These are phyloP conservation scores for Cyclophora albipunctata DNA, from an alignment of 2,888 invertebrate species.

Conservation along the genomic window DNA sequence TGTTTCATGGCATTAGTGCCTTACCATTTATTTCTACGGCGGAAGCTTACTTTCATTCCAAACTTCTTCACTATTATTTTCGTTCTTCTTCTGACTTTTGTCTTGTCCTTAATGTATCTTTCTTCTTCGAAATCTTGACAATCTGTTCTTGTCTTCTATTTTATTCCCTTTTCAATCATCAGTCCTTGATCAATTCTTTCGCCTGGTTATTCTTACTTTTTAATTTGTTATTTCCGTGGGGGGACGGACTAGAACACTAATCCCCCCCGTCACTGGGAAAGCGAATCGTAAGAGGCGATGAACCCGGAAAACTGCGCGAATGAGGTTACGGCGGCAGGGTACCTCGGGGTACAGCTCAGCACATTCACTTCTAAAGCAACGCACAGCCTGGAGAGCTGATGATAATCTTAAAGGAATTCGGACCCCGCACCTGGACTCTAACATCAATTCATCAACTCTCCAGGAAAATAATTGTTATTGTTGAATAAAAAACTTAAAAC, in stretches of 20 bases:
- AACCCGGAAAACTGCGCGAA: slow-evolving; percentile 2
- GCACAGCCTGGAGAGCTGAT: too few species aligned
- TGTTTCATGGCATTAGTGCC: too few species aligned
- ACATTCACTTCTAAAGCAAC: too few species aligned
- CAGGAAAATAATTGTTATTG: too few species aligned
- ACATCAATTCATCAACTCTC: too few species aligned
- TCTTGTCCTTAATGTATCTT: background rate
- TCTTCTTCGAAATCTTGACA: background rate
- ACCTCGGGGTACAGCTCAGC: too few species aligned
- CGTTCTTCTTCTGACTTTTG: background rate
- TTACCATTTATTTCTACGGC: too few species aligned
- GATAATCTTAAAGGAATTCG: too few species aligned
- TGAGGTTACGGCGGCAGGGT: too few species aligned
- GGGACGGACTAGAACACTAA: slow-evolving; percentile 11
- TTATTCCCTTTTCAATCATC: background rate
- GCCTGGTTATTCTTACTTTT: background rate
- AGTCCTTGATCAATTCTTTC: background rate
- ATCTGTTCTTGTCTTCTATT: too few species aligned
- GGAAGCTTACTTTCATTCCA: background rate
- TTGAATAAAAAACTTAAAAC: too few species aligned
- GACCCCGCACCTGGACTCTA: too few species aligned
- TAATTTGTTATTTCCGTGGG: slow-evolving; percentile 6
- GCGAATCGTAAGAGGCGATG: slow-evolving; percentile 15
- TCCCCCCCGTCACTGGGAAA: slow-evolving; percentile 13
- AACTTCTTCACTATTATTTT: background rate